Base-by-base conservation (phyloP, 2,797 vertebrate genomes). In the Mallotus villosus region DNA sequence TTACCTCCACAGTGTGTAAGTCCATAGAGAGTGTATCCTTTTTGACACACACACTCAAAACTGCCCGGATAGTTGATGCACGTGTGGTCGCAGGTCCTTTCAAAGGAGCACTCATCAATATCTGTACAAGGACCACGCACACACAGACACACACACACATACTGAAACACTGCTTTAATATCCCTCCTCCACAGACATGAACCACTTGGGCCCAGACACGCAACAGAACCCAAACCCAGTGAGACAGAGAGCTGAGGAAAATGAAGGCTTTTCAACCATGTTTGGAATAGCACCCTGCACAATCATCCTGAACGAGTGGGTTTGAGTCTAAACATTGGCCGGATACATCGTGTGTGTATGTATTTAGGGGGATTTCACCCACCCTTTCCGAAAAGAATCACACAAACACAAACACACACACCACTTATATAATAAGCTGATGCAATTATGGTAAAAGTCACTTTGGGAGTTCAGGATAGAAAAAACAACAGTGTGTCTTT, bases 1-100 rank as follows among this genome's bases (percentile, higher is more conserved):
- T 88, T 87, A 99, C 97, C 97, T 93, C 97, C 97, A 37, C 97
- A 99, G 90, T 98, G 97, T 0, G 96, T 96, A 32, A 95, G 91
- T 59, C 96, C 97, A 0, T 99, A 99, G 74, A 99, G 92, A 0
- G 92, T 95, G 87, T 95, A 96, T 46, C 97, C 97, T 46, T 92
- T 95, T 77, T 94, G 94, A 77, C 97, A 99, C 63, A 96, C 74
- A 63, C 97, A 99, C 82, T 97, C 95, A n/a, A 95, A 99, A 83
- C 92, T 91, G 91, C 97, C 89, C 59, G 96, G 0, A 92, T 97
- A 93, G 89, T 99, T 98, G 68, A 97, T 90, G 89, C 97, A 99
- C 81, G 94, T 96, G 90, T 99, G 97, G 88, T 99, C 97, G 0
- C 97, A 99, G 85, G 92, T 96, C 91, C 87, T 90, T 80, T 93